Conservation (phyloP, 2,888 invertebrate genomes). For the Notodonta ziczac region DNA sequence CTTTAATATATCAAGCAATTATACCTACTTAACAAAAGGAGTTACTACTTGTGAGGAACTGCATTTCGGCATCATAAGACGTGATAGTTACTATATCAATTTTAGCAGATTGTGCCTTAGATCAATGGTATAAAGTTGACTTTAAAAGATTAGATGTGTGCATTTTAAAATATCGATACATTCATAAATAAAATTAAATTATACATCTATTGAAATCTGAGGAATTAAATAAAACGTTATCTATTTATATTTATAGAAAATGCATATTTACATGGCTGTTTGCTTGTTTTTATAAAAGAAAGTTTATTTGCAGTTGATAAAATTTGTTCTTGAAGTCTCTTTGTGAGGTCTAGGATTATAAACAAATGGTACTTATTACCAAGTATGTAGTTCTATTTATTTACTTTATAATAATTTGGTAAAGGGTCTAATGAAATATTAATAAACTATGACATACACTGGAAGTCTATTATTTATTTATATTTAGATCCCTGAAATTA, state of each 20-base stretch:
- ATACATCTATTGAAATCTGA: conserved; percentile 35
- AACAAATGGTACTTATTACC: conserved; percentile 79
- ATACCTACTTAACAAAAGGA: conserved; percentile 39
- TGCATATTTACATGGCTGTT: conserved; percentile 70
- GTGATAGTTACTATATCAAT: conserved; percentile 76
- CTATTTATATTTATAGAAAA: conserved; percentile 47
- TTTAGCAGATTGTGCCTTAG: conserved; percentile 81
- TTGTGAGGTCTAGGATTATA: conserved; percentile 65
- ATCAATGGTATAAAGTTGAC: conserved; percentile 60
- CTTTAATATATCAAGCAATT: conserved; percentile 47
- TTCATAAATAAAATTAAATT: conserved; percentile 39
- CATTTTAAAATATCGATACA: conserved; percentile 61
- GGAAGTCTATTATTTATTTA: conserved; percentile 41
- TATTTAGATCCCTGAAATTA: neutral
- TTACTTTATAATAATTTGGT: conserved; percentile 84
- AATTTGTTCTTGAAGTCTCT: conserved; percentile 60
- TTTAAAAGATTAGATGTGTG: conserved; percentile 64
- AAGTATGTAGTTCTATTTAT: conserved; percentile 83
- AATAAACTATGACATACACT: conserved; percentile 78
- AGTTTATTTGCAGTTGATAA: conserved; percentile 76
- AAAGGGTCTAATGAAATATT: conserved; percentile 84
- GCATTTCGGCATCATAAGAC: conserved; percentile 65
- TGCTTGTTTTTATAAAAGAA: conserved; percentile 71
- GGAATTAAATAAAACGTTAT: conserved; percentile 46
- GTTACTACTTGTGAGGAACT: conserved; percentile 67